Evolutionary conservation across 1,140 invertebrate species (phyloP).

Genomic region (Muscidifurax raptorellus): DNA sequence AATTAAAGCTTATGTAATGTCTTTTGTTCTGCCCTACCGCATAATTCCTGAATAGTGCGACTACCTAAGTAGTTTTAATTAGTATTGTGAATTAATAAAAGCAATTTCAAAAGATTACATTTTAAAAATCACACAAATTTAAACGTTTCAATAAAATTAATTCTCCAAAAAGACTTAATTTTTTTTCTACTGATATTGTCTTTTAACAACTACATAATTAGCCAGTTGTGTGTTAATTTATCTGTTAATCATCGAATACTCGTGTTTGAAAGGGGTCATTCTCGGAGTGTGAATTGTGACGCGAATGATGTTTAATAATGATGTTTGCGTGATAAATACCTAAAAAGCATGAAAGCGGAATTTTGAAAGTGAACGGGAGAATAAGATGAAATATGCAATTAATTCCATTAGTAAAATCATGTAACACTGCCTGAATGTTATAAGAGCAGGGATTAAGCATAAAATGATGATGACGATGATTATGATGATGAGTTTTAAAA

Average conservation of each 20-base stretch:
- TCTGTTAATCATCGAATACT: constrained; percentile 13
- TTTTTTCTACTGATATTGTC: not conserved
- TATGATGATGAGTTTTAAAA: constrained; percentile 14
- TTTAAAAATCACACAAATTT: not conserved
- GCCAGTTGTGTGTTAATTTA: not conserved
- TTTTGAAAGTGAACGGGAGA: constrained; percentile 28
- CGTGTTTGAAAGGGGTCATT: constrained; percentile 33
- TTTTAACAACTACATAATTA: not conserved
- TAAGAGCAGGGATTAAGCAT: not conserved
- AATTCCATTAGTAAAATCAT: constrained; percentile 65
- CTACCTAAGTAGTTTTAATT: not conserved
- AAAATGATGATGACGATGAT: not conserved
- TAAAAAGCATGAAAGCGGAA: constrained; percentile 30
- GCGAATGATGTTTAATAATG: constrained; percentile 21
- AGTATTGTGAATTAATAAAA: not conserved
- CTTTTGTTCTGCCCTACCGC: no score
- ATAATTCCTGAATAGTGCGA: no score
- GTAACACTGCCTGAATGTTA: constrained; percentile 72
- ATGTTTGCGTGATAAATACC: constrained; percentile 5
- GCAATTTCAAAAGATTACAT: no score
- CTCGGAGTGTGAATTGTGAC: constrained; percentile 16
- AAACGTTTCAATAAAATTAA: constrained; percentile 1
- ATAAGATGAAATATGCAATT: constrained; percentile 53
- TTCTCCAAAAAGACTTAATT: not conserved
- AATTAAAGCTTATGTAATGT: not conserved